These are phyloP conservation scores for Coregonus clupeaformis DNA, from an alignment of 2,113 vertebrate species.

Conservation along the genomic window DNA sequence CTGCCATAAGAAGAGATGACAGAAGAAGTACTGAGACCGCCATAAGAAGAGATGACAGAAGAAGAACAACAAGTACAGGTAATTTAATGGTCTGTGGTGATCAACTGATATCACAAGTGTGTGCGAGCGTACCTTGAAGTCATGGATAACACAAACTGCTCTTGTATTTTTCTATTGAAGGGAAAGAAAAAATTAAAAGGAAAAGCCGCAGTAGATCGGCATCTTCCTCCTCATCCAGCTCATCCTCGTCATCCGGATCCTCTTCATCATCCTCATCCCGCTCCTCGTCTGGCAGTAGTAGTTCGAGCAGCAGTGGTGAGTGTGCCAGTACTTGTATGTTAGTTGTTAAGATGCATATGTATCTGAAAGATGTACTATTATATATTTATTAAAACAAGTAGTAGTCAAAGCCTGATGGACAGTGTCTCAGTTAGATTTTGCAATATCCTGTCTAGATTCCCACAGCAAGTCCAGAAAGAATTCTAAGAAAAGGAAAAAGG, in stretches of 20 bases:
- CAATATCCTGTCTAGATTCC: constrained; percentile 60
- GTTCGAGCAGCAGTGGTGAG: constrained; percentile 72
- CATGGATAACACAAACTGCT: not conserved
- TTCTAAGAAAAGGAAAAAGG: constrained; percentile 84
- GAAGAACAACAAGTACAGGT: constrained; percentile 65
- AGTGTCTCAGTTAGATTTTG: not conserved
- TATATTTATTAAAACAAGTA: too few relatives aligned
- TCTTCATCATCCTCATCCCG: too few relatives aligned
- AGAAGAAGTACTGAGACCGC: too few relatives aligned
- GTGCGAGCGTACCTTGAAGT: too few relatives aligned
- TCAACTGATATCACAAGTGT: not conserved
- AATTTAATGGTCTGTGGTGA: constrained; percentile 4
- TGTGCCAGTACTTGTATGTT: not conserved
- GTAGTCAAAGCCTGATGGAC: not conserved
- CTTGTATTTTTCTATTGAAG: constrained; percentile 41
- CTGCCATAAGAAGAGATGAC: constrained; percentile 5
- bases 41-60: constrained; percentile 11
- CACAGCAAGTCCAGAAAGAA: constrained; percentile 77
- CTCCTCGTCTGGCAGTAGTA: constrained; percentile 54
- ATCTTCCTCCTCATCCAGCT: constrained; percentile 66
- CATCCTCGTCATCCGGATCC: not conserved
- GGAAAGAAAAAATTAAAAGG: constrained; percentile 77
- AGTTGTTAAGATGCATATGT: not conserved
- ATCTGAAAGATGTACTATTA: too few relatives aligned
- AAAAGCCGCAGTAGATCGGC: constrained; percentile 85